Conservation (phyloP, 2,797 vertebrate species). For the Sebastes nivosus region DNA sequence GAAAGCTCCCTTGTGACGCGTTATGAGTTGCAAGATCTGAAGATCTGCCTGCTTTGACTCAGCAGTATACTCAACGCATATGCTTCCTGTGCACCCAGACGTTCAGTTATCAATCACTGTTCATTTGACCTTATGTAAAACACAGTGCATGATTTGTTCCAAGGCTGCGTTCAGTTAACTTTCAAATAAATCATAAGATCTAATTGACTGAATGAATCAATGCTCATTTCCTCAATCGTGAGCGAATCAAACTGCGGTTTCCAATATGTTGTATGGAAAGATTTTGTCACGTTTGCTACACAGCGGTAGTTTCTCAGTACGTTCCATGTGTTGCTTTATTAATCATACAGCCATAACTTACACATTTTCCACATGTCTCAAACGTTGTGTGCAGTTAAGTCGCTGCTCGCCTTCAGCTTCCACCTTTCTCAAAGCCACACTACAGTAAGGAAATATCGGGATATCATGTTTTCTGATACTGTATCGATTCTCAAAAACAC, state of each 20-base stretch:
- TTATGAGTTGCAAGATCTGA: slow-evolving; percentile 37
- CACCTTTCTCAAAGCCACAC: not conserved
- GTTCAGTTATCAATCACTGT: slow-evolving; percentile 49
- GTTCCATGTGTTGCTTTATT: not conserved
- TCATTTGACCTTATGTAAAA: slow-evolving; percentile 25
- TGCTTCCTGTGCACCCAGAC: slow-evolving; percentile 46
- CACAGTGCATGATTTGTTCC: not conserved
- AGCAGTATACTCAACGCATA: slow-evolving; percentile 12
- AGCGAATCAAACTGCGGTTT: not conserved
- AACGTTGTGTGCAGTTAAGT: not conserved
- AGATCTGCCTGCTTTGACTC: slow-evolving; percentile 59
- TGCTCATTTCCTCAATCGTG: not conserved
- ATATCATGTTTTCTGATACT: too few relatives aligned
- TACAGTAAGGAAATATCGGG: too few relatives aligned
- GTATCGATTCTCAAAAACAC: too few relatives aligned
- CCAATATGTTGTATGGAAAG: not conserved
- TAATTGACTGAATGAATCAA: not conserved
- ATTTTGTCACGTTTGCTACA: not conserved
- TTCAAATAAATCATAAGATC: not conserved
- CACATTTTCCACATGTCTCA: not conserved
- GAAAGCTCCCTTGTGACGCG: slow-evolving; percentile 5
- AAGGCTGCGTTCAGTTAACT: slow-evolving; percentile 7
- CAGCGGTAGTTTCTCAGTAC: not conserved
- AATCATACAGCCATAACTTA: not conserved
- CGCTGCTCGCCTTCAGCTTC: not conserved